phyloP scores from a whole-genome alignment of 2,797 vertebrate genomes.

The Cuniculus paca region DNA sequence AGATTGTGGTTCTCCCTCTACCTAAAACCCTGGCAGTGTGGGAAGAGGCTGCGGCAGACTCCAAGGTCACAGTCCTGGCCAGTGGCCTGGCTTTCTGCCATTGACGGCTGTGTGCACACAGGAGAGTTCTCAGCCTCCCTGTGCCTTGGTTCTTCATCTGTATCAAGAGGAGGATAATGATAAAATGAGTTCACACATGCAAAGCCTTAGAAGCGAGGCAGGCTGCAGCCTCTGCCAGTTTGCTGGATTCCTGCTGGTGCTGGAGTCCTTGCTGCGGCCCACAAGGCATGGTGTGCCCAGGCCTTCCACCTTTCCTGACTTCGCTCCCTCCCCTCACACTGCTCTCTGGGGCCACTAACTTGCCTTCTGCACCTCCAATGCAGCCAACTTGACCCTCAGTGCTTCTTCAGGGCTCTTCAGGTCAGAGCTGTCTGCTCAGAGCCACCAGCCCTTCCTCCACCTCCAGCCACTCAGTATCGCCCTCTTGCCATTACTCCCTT shows the following conservation, averaged over 20 bases:
- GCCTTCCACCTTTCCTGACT: background rate
- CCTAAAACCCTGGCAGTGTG: background rate
- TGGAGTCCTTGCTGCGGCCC: background rate
- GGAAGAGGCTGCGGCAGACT: too few relatives aligned
- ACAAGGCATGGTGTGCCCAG: background rate
- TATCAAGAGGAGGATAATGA: background rate
- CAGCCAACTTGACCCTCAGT: fast-evolving
- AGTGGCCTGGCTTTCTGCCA: background rate
- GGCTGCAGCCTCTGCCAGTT: background rate
- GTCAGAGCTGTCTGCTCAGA: background rate
- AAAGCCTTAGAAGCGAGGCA: background rate
- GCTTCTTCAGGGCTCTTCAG: background rate
- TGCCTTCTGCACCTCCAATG: background rate
- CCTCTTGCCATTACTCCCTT: background rate
- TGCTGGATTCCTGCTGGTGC: fast-evolving
- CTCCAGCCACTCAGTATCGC: fast-evolving
- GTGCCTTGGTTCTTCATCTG: background rate
- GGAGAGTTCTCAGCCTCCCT: background rate
- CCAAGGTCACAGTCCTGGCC: background rate
- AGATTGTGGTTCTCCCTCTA: background rate
- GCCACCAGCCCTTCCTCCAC: background rate
- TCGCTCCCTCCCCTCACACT: background rate
- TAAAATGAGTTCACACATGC: fast-evolving
- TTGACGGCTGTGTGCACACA: fast-evolving
- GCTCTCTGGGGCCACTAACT: background rate